Evolutionary conservation across 2,113 vertebrate species (phyloP).

Genomic region (Jacana jacana): DNA sequence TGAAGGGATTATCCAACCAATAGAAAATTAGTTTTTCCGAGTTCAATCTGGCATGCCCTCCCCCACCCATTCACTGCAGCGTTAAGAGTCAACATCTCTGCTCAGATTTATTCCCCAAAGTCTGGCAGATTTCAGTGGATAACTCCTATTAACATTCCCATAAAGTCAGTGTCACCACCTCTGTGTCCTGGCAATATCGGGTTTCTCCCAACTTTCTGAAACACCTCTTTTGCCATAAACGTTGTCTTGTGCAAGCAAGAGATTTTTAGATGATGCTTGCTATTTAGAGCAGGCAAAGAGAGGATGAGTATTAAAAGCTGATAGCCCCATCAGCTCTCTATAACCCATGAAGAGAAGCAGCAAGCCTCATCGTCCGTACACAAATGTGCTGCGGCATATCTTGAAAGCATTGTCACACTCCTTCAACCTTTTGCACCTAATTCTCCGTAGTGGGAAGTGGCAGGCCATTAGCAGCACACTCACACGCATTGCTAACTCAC

Average conservation of each 20-base stretch:
- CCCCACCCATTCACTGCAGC: neutral
- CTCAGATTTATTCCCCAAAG: neutral
- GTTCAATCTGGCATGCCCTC: neutral
- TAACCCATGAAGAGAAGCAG: neutral
- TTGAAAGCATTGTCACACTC: neutral
- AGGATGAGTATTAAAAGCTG: neutral
- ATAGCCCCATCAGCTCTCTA: neutral
- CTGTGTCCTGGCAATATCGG: neutral
- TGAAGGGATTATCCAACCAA: slow-evolving; percentile 4
- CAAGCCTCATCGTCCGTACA: neutral
- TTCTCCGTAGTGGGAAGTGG: neutral
- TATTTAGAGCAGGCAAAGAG: neutral
- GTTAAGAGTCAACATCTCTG: neutral
- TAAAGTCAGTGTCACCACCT: neutral
- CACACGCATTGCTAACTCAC: neutral
- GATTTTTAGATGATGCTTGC: neutral
- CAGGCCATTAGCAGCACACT: neutral
- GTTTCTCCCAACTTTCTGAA: neutral
- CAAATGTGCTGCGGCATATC: neutral
- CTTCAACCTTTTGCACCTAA: neutral
- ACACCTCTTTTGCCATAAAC: neutral
- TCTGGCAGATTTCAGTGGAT: neutral
- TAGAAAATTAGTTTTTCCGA: neutral
- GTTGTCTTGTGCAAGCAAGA: neutral
- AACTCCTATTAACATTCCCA: neutral